phyloP scores from a whole-genome alignment of 2,888 invertebrate genomes.

The Heteromyza rotundicornis region DNA sequence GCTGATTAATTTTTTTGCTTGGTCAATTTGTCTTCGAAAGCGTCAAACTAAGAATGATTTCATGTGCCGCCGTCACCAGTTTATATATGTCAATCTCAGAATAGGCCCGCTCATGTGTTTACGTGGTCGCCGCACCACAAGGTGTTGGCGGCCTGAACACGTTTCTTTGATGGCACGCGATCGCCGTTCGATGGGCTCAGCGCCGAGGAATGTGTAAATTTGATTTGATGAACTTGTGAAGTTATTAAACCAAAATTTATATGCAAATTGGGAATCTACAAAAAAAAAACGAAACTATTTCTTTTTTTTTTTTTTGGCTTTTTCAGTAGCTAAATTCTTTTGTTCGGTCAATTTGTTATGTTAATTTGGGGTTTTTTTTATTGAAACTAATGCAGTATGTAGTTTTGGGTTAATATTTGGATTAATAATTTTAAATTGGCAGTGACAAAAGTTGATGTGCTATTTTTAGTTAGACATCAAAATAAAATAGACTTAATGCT shows the following conservation, averaged over 20 bases:
- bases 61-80: conserved; percentile 31
- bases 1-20: conserved; percentile 36
- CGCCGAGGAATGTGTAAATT: background rate
- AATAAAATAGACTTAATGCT: background rate
- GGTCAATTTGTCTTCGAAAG: conserved; percentile 42
- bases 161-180: conserved; percentile 20
- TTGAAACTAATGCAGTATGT: too few relatives aligned
- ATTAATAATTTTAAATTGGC: background rate
- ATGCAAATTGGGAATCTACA: conserved; percentile 14
- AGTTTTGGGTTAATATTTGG: background rate
- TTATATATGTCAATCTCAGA: conserved; percentile 48
- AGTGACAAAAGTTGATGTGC: background rate
- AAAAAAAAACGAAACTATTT: too few relatives aligned
- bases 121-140: background rate
- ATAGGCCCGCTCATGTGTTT: conserved; percentile 31
- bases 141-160: background rate
- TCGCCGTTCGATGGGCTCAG: conserved; percentile 13
- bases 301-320: too few relatives aligned
- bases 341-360: conserved; percentile 54
- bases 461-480: background rate
- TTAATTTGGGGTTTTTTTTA: conserved; percentile 34
- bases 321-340: conserved; percentile 50
- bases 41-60: conserved; percentile 25
- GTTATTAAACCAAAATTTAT: conserved; percentile 21
- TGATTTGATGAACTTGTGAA: conserved; percentile 23